Evolutionary conservation across 30 jellyfish, hydroid and myxozoan species (phyloP).

Genomic region (Hydractinia echinata): DNA sequence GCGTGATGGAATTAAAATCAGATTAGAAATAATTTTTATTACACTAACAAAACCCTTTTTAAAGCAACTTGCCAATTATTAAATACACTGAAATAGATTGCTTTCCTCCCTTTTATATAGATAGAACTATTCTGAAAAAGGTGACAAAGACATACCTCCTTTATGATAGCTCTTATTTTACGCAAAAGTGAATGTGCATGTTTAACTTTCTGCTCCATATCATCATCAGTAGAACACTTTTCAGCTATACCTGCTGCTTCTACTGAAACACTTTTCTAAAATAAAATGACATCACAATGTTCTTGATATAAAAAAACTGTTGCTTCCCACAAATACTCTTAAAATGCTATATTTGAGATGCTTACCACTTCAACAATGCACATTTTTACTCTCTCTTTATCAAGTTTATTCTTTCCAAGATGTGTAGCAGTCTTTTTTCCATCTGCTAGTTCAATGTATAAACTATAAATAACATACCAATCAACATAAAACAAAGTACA

Average conservation of each 20-base stretch:
- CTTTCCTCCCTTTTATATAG: no score
- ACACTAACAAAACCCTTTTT: no score
- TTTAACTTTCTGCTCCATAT: conserved; percentile 35
- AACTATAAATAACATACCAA: conserved; percentile 23
- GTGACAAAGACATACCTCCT: conserved; percentile 54
- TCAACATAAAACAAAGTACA: not conserved
- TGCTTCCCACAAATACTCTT: not conserved
- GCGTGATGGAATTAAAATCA: no score
- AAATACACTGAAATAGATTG: no score
- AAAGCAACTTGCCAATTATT: no score
- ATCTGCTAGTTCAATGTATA: conserved; percentile 80
- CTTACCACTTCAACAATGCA: conserved; percentile 65
- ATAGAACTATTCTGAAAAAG: not conserved
- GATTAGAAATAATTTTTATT: no score
- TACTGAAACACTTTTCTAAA: conserved; percentile 53
- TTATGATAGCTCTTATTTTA: conserved; percentile 29
- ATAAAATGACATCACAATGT: not conserved
- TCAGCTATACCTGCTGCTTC: conserved; percentile 44
- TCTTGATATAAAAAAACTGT: not conserved
- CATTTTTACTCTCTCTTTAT: conserved; percentile 59
- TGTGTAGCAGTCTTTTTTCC: conserved; percentile 93
- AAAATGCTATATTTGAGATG: no score
- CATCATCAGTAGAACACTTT: conserved; percentile 20
- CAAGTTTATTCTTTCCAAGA: conserved; percentile 75
- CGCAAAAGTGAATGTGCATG: conserved; percentile 50